Conservation (phyloP, 2,113 vertebrate genomes). For the Ranitomeya imitator region DNA sequence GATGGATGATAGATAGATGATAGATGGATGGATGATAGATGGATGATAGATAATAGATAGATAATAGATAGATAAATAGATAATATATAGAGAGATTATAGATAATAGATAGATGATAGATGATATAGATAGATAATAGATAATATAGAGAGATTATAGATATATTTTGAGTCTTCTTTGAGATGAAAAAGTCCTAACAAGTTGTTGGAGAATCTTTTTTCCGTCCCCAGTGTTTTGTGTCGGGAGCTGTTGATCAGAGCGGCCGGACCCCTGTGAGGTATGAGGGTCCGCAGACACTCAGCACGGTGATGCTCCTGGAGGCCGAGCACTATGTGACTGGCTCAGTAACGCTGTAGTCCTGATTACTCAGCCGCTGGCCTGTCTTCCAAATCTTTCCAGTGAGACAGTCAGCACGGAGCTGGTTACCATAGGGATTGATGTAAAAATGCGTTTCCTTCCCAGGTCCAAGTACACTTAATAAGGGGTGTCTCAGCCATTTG, state of each 20-base stretch:
- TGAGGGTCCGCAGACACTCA: neutral
- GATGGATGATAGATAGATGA: too few species aligned
- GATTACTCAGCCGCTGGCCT: constrained; percentile 1
- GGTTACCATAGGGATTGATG: constrained; percentile 7
- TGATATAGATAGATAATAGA: too few species aligned
- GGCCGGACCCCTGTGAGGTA: neutral
- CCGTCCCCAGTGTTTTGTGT: too few species aligned
- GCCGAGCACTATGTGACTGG: neutral
- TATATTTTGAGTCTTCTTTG: too few species aligned
- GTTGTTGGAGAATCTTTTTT: too few species aligned
- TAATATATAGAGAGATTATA: too few species aligned
- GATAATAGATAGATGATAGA: too few species aligned
- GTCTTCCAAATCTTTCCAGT: neutral
- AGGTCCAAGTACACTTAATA: constrained; percentile 3
- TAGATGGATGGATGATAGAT: too few species aligned
- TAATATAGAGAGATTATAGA: too few species aligned
- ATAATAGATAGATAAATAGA: too few species aligned
- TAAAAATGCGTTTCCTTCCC: neutral
- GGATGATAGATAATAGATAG: too few species aligned
- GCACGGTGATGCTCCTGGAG: neutral
- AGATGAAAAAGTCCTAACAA: too few species aligned
- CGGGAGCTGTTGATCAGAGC: neutral
- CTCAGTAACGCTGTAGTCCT: neutral
- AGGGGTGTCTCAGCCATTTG: neutral
- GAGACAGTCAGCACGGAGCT: neutral